Evolutionary conservation across 1,140 invertebrate genomes (phyloP).

Genomic region (Megathymus violae): DNA sequence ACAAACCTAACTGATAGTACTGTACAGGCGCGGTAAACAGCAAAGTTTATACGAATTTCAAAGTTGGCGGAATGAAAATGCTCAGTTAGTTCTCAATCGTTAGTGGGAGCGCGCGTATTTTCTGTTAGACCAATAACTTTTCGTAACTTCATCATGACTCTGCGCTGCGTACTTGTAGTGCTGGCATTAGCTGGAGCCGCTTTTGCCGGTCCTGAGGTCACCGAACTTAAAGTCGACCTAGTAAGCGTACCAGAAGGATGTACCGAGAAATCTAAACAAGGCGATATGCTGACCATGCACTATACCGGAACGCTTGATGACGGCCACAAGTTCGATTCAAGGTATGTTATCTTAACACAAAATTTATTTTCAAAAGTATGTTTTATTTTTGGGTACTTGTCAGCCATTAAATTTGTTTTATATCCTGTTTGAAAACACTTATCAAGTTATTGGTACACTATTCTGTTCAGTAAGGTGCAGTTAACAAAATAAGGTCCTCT

Average conservation of each 20-base stretch:
- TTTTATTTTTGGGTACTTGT: too few relatives aligned
- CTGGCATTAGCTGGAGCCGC: constrained; percentile 79
- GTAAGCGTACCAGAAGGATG: constrained; percentile 91
- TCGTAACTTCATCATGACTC: constrained; percentile 75
- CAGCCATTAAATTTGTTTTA: too few relatives aligned
- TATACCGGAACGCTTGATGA: constrained; percentile 94
- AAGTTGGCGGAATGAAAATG: constrained; percentile 54
- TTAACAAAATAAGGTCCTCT: too few relatives aligned
- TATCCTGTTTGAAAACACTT: too few relatives aligned
- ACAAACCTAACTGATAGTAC: constrained; percentile 19
- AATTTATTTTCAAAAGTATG: neutral
- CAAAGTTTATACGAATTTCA: constrained; percentile 66
- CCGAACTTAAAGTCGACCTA: constrained; percentile 92
- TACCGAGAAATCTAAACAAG: constrained; percentile 91
- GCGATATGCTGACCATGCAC: constrained; percentile 96
- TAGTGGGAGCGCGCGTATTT: constrained; percentile 49
- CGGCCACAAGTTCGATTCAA: constrained; percentile 96
- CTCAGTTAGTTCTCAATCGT: constrained; percentile 61
- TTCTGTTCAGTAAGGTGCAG: too few relatives aligned
- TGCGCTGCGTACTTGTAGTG: constrained; percentile 67
- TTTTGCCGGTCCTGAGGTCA: constrained; percentile 71
- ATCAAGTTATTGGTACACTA: too few relatives aligned
- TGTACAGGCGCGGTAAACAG: constrained; percentile 53
- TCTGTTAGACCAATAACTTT: constrained; percentile 58
- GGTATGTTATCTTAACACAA: constrained; percentile 84